Percentiles rank a stretch among this genome's conserved stretches.
Conservation (phyloP, 64 coral and sea anemone genomes). For the Anthopleura sola region DNA sequence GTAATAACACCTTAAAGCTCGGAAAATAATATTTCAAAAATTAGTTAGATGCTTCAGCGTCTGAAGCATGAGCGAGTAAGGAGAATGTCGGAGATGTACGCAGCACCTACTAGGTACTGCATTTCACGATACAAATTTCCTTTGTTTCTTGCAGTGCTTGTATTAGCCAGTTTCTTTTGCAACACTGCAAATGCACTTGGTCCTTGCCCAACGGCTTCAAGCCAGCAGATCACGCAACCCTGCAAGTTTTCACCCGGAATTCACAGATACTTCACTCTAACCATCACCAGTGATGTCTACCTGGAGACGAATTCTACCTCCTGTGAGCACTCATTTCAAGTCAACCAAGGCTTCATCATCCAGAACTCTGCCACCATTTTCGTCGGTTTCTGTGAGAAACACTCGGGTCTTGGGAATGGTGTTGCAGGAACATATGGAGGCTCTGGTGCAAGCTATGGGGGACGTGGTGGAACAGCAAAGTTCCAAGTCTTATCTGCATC, state of each 20-base stretch:
- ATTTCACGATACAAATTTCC: not conserved
- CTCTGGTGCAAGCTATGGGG: conserved; percentile 70
- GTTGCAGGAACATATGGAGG: conserved; percentile 10
- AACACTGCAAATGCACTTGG: not conserved
- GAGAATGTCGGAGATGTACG: too few relatives aligned
- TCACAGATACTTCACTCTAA: conserved; percentile 43
- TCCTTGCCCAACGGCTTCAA: conserved; percentile 1
- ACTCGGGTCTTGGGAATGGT: conserved; percentile 41
- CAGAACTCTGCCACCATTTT: conserved; percentile 45
- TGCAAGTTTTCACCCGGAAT: conserved; percentile 69
- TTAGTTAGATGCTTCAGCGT: too few relatives aligned
- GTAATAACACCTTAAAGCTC: too few relatives aligned
- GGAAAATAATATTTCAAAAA: too few relatives aligned
- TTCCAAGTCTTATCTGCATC: conserved; percentile 54
- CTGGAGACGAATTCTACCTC: conserved; percentile 51
- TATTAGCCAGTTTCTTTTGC: not conserved
- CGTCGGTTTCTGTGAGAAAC: conserved; percentile 56
- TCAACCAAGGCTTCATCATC: conserved; percentile 68
- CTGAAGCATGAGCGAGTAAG: too few relatives aligned
- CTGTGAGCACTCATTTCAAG: conserved; percentile 46
- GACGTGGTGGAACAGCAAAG: conserved; percentile 59
- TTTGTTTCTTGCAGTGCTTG: not conserved
- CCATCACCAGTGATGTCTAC: conserved; percentile 61
- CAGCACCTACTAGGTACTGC: too few relatives aligned
- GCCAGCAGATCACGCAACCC: conserved; percentile 35